Percentiles rank a stretch among this genome's conserved stretches.
Evolutionary conservation across 1,140 invertebrate species (phyloP).

Genomic region (Eriocheir sinensis): DNA sequence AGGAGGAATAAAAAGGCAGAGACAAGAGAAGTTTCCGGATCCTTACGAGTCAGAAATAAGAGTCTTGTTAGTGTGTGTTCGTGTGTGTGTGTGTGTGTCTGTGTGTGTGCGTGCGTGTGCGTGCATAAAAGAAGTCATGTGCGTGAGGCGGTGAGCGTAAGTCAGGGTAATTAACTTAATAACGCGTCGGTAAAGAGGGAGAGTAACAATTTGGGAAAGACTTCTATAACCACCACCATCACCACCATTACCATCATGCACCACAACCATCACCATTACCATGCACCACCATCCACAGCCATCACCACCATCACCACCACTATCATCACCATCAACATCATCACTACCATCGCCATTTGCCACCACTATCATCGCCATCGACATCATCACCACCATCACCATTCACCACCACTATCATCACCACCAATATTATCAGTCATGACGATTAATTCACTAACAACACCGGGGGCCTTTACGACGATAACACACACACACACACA

Average conservation of each 20-base stretch:
- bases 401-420: background rate
- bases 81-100: constrained; percentile 12
- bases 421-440: background rate
- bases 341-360: no score
- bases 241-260: background rate
- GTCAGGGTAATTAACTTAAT: constrained; percentile 16
- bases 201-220: background rate
- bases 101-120: background rate
- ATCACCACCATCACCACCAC: background rate
- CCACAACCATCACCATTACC: background rate
- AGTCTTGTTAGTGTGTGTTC: background rate
- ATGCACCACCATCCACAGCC: no score
- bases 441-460: background rate
- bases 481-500: constrained; percentile 8
- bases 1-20: no score
- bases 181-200: background rate
- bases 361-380: background rate
- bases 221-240: background rate
- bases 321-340: background rate
- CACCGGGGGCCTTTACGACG: background rate
- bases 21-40: no score
- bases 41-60: background rate
- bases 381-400: background rate
- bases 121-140: background rate
- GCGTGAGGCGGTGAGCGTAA: background rate